Evolutionary conservation across 2,888 invertebrate genomes (phyloP).

Genomic region (Acronicta aceris): DNA sequence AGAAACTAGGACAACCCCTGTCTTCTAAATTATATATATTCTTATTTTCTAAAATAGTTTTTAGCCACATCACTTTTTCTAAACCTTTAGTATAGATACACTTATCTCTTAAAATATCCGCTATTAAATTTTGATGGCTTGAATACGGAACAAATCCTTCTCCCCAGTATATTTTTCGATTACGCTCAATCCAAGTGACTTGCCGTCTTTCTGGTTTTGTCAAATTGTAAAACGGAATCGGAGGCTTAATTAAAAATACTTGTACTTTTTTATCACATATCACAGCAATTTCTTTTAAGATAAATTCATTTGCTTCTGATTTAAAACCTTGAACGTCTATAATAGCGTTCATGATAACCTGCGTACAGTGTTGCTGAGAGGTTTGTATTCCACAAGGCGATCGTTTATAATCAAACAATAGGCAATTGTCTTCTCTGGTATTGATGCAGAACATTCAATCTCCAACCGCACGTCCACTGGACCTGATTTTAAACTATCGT

Average conservation of each 20-base stretch:
- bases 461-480: conserved; percentile 55
- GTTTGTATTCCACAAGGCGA: conserved; percentile 47
- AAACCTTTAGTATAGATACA: too few relatives aligned
- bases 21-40: conserved; percentile 12
- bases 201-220: conserved; percentile 29
- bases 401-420: conserved; percentile 58
- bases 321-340: conserved; percentile 39
- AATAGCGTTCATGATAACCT: conserved; percentile 25
- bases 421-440: conserved; percentile 49
- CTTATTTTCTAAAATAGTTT: conserved; percentile 1
- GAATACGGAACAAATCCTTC: conserved; percentile 15
- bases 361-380: conserved; percentile 15
- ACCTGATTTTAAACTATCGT: conserved; percentile 51
- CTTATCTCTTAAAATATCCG: conserved; percentile 1
- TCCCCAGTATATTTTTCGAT: conserved; percentile 18
- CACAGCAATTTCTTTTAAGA: conserved; percentile 39
- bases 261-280: conserved; percentile 8
- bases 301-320: conserved; percentile 29
- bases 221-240: conserved; percentile 39
- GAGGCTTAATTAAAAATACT: conserved; percentile 38
- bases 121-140: conserved; percentile 9
- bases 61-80: too few relatives aligned
- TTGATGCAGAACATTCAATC: conserved; percentile 43
- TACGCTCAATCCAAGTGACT: conserved; percentile 34
- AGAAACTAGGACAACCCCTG: conserved; percentile 7